Base-by-base conservation (phyloP, 1,140 invertebrate genomes). In the Vanessa tameamea region DNA sequence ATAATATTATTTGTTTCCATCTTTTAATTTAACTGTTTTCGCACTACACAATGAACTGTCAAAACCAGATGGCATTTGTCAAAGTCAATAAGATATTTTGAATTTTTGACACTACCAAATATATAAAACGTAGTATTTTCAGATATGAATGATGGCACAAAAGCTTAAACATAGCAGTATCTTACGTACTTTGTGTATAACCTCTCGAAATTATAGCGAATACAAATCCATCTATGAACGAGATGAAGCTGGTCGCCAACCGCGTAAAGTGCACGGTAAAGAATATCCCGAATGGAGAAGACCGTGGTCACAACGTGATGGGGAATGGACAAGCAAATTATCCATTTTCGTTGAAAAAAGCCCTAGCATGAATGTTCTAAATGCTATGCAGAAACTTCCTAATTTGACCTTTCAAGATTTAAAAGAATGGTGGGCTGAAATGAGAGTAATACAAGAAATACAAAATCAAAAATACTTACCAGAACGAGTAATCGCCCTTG, bases 361-460 rank as follows among this genome's bases (percentile, higher is more conserved):
- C 65, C 90, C 89, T n/a, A 91, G 70, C 61, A 87, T 89, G 70
- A 78, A 87, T 69, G 71, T 89, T 47, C 59, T 91, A 26, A 76
- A 84, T 64, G 77, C 78, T 13, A 81, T 91, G 73, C 86, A 86
- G 74, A 80, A 84, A 75, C 31, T 88, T 61, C 89, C 89, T 2
- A 70, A 86, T 77, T 47, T 91, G 57, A 86, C 72, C 3, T 47
- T 85, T 8, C 3, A 83, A 74, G 78, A 84, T 71, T 47, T 90
- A 20, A 88, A 85, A 72, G 64, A 82, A 47, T 92, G 90, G 92
- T 92, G 87, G 86, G 65, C 9, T 20, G 68, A 83, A 0, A 89
- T 91, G 85, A 92, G 90, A 82, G 72, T 77, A 57, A 47, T 91
- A 57, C 89, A 91, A 78, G 89, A 92, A 80, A 86, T 89, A 61